Evolutionary conservation across 1,140 invertebrate species (phyloP), one percentile per base, ranked within the genome.

Genomic region (Drosophila ercepeae): DNA sequence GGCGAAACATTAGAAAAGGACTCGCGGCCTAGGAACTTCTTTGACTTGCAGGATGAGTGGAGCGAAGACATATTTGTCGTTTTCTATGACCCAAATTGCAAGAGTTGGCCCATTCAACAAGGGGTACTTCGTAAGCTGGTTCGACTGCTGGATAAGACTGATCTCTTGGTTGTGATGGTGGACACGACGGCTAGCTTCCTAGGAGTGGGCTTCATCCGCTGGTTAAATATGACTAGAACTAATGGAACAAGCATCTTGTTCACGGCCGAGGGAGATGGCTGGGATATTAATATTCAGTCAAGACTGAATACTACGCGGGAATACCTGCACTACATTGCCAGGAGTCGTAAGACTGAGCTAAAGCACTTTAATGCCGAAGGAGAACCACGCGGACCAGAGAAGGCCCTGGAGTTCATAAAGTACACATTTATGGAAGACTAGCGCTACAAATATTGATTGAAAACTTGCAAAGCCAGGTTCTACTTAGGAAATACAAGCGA

Each of bases 81-180:
- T 48, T 44, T 81, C 1, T 79, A 76, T n/a, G 54, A 81, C 18
- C 77, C 77, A 1, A 49, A 44, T 21, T 53, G 65, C 25, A 71
- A 71, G 23, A 49, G 60, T 19, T 81, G 77, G 70, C 7, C 44
- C 6, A n/a, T 59, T 1, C 77, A 82, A 29, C 34, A 72, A 23
- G 13, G 50, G 4, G 61, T 50, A 18, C 23, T 81, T 1, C 59
- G 53, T 14, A 81, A 79, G 23, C 39, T 79, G 14, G n/a, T 53
- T 0, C 53, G 49, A 4, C 55, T 65, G 11, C 14, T 79, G 7
- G 16, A 23, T 9, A 39, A 48, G 25, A 65, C 71, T 34, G 29
- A 71, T 25, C 9, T 81, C 0, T 11, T 9, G 0, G 41, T 76
- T n/a, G 29, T 82, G 0, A 25, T 68, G 3, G 45, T 82, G n/a